Base-by-base conservation (phyloP, 2,797 vertebrate species). In the Euphonia xanthogaster region DNA sequence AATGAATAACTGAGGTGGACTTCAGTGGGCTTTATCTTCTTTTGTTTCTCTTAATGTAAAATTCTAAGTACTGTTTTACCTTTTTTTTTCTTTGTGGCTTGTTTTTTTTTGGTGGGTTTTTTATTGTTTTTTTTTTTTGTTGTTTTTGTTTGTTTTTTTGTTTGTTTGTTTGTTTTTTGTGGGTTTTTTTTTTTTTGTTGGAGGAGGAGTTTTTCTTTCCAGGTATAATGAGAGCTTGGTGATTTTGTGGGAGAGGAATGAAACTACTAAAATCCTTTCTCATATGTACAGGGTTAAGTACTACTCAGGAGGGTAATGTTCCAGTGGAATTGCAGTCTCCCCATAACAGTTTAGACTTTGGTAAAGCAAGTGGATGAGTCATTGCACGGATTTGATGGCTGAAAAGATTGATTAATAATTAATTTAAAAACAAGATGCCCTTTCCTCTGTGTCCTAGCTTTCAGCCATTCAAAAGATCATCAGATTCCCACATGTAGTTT, bases 341-440 rank as follows among this genome's bases (percentile, higher is more conserved):
- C 96, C 84, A 31, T 86, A 90, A 92, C 89, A 71, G 39, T 70
- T 94, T 93, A 91, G 93, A 89, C 96, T 97, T 96, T 86, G 85
- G 83, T 96, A 93, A 96, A 95, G 87, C 84, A 91, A 95, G 72
- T 77, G 79, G 85, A 95, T 97, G 93, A 96, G 93, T 97, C 96
- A 96, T 97, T 97, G 95, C 89, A 96, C 88, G 77, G 85, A 24
- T 96, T 94, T 91, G 93, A 86, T 81, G 82, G 88, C 83, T 96
- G 82, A 96, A 96, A 95, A 89, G 63, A 35, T 63, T 91, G 75
- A 96, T 97, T 97, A 97, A 97, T 97, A 96, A 97, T 97, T 97
- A 96, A 96, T 96, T 96, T 92, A 67, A 93, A 95, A 88, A 28
- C 83, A 94, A 97, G 85, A 93, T 65, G 53, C 87, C 79, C 85